phyloP scores from a whole-genome alignment of 1,140 invertebrate species.

The Leptinotarsa defecta region DNA sequence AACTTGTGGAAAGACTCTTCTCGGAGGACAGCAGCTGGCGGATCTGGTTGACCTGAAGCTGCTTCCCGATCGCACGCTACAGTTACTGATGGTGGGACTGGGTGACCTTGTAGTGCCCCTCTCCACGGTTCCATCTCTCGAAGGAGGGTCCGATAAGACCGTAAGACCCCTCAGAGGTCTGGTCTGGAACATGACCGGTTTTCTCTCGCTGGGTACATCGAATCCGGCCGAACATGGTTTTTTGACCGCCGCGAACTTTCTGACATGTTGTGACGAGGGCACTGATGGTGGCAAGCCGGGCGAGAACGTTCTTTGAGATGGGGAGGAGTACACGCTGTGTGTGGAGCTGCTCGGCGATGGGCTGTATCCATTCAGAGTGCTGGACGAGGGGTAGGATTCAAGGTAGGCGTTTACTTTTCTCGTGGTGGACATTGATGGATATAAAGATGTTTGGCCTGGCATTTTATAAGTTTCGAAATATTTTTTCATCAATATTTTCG shows the following conservation, averaged over 20 bases:
- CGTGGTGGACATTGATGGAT: neutral
- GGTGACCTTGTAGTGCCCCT: conserved; percentile 53
- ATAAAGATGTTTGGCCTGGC: conserved; percentile 27
- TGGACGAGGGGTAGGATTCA: conserved; percentile 30
- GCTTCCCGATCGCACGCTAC: conserved; percentile 36
- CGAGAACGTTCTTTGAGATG: conserved; percentile 7
- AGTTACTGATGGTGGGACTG: conserved; percentile 50
- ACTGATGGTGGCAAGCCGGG: neutral
- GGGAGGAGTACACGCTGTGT: conserved; percentile 18
- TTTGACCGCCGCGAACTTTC: conserved; percentile 23
- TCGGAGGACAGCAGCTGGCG: conserved; percentile 54
- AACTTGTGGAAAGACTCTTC: conserved; percentile 69
- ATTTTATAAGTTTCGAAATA: neutral
- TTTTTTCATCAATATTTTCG: no score
- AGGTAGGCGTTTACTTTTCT: conserved; percentile 21
- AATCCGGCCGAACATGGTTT: conserved; percentile 27
- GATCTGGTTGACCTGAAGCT: conserved; percentile 21
- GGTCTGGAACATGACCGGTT: conserved; percentile 39
- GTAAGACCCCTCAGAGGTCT: conserved; percentile 43
- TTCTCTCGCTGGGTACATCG: conserved; percentile 31
- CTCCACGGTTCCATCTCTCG: conserved; percentile 24
- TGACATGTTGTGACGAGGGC: conserved; percentile 1
- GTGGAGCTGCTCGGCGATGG: neutral
- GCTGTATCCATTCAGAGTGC: neutral
- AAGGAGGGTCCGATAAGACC: conserved; percentile 31